Evolutionary conservation across 2,113 vertebrate genomes (phyloP).

Genomic region (Toxotes jaculatrix): DNA sequence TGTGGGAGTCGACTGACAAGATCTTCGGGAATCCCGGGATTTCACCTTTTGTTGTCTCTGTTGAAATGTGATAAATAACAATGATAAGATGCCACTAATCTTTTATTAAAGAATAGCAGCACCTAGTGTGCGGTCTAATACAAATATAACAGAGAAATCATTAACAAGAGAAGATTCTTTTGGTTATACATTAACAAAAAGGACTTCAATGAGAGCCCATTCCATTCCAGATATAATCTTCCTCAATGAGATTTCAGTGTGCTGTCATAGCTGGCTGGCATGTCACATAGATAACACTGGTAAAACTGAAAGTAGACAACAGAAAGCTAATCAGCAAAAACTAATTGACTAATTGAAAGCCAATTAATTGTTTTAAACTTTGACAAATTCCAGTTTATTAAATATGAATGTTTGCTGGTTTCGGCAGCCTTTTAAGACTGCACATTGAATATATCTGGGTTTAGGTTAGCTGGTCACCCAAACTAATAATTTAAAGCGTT

Average conservation of each 20-base stretch:
- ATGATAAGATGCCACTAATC: background rate
- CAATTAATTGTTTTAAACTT: background rate
- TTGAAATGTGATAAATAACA: constrained; percentile 27
- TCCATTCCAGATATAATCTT: constrained; percentile 6
- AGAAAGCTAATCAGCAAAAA: background rate
- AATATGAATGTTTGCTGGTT: background rate
- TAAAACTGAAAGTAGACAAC: background rate
- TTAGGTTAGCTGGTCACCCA: background rate
- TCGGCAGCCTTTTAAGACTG: background rate
- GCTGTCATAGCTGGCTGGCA: background rate
- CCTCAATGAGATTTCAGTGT: background rate
- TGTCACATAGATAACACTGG: background rate
- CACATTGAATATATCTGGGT: background rate
- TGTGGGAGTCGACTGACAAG: constrained; percentile 36
- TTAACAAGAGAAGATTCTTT: constrained; percentile 11
- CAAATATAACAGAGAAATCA: constrained; percentile 29
- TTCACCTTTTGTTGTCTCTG: constrained; percentile 42
- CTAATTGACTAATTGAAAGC: no score
- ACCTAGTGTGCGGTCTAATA: background rate
- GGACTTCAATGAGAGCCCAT: background rate
- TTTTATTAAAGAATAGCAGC: background rate
- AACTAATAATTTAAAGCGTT: background rate
- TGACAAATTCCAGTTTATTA: background rate
- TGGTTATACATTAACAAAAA: constrained; percentile 50
- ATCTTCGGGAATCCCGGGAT: constrained; percentile 31